Percentiles rank a stretch among this genome's conserved stretches.
These are phyloP conservation scores for Meloidogyne floridensis DNA, from an alignment of 1,140 invertebrate genomes.

Conservation along the genomic window DNA sequence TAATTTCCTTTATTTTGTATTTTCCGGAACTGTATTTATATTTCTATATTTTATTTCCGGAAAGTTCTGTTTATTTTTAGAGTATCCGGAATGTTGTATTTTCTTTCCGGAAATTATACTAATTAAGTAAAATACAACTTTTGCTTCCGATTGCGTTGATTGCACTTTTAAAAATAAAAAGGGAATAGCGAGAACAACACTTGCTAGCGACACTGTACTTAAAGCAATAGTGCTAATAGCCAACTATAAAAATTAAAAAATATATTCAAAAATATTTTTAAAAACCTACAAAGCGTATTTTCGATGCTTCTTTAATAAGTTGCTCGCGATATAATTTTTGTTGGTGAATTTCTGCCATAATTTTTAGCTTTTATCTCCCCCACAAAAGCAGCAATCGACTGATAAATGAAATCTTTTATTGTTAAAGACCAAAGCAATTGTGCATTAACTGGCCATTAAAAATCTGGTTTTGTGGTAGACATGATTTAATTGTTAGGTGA, in stretches of 20 bases:
- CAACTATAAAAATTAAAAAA: conserved; percentile 15
- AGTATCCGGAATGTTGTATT: too few relatives aligned
- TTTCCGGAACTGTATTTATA: too few relatives aligned
- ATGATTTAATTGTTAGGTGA: background rate
- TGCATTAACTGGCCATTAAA: background rate
- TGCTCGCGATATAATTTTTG: conserved; percentile 1
- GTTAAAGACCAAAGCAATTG: background rate
- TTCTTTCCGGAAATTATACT: background rate
- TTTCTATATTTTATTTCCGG: background rate
- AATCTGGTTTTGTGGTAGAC: background rate
- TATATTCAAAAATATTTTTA: background rate
- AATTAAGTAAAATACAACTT: background rate
- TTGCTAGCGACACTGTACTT: conserved; percentile 20
- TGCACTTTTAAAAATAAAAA: conserved; percentile 30
- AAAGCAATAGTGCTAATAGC: conserved; percentile 24
- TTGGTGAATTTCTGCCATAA: background rate
- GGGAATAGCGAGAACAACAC: conserved; percentile 19
- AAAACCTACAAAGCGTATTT: conserved; percentile 15
- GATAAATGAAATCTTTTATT: background rate
- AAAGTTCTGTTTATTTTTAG: background rate
- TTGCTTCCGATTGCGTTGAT: conserved; percentile 6
- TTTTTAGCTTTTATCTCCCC: background rate
- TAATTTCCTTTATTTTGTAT: background rate
- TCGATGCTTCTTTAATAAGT: conserved; percentile 18
- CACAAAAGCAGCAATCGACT: background rate